Conservation (phyloP, 2,113 vertebrate species). For the Haliaeetus leucogaster region DNA sequence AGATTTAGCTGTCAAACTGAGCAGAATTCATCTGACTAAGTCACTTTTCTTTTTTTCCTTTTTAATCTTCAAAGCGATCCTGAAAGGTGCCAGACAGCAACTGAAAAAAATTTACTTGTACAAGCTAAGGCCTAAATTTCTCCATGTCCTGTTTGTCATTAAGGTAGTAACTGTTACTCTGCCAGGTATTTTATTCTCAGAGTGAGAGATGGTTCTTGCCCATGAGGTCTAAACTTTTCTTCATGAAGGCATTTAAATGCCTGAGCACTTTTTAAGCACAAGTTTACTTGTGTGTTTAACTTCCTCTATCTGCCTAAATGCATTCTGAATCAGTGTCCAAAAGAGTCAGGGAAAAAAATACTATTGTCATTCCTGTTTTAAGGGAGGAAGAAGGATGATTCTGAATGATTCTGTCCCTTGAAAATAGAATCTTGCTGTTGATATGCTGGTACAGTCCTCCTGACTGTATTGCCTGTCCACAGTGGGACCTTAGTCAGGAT, state of each 20-base stretch:
- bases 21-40: background rate
- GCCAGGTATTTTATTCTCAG: background rate
- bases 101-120: background rate
- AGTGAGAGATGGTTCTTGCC: background rate
- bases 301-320: background rate
- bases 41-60: background rate
- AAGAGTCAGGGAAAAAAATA: background rate
- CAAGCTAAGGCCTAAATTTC: background rate
- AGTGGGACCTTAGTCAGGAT: background rate
- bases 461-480: background rate
- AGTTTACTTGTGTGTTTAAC: background rate
- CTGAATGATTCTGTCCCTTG: background rate
- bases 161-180: background rate
- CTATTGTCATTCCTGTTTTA: background rate
- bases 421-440: background rate
- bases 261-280: background rate
- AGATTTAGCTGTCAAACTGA: background rate
- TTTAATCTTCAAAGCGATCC: constrained; percentile 8
- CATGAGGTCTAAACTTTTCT: background rate
- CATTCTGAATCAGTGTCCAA: background rate
- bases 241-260: background rate
- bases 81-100: background rate
- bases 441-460: background rate
- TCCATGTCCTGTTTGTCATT: background rate
- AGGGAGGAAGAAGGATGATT: background rate